These are phyloP conservation scores for Baronia brevicornis DNA, from an alignment of 2,888 invertebrate species.

Conservation along the genomic window DNA sequence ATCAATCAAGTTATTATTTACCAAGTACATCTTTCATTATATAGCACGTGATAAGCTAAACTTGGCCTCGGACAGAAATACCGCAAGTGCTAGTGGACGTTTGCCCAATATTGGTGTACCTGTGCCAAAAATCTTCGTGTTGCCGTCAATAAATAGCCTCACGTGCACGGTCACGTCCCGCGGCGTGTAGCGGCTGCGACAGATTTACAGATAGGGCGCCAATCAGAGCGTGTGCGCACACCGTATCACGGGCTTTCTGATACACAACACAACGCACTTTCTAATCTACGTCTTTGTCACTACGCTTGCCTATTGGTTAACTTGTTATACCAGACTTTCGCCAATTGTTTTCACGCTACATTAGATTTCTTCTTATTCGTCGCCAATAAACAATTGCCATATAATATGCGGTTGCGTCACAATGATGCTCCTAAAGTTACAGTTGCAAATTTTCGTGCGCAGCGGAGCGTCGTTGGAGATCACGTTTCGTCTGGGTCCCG, in stretches of 20 bases:
- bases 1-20: too few species aligned
- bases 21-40: too few species aligned
- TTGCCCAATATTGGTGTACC: slow-evolving; percentile 11
- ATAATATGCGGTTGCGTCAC: slow-evolving; percentile 46
- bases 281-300: slow-evolving; percentile 74
- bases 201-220: slow-evolving; percentile 68
- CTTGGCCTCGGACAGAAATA: slow-evolving; percentile 5
- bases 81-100: slow-evolving; percentile 4
- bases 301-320: slow-evolving; percentile 63
- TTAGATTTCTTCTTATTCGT: slow-evolving; percentile 56
- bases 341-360: slow-evolving; percentile 73
- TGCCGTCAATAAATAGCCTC: slow-evolving; percentile 13
- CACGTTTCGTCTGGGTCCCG: slow-evolving; percentile 6
- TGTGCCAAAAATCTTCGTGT: slow-evolving; percentile 12
- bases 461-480: slow-evolving; percentile 12
- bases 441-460: slow-evolving; percentile 19
- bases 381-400: slow-evolving; percentile 43
- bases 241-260: slow-evolving; percentile 64
- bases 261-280: slow-evolving; percentile 70
- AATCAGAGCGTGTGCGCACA: slow-evolving; percentile 68
- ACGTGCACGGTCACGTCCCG: slow-evolving; percentile 17
- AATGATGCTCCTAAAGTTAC: slow-evolving; percentile 19
- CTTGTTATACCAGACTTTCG: slow-evolving; percentile 67
- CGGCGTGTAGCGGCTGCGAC: slow-evolving; percentile 41
- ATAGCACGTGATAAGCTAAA: slow-evolving; percentile 5